Evolutionary conservation across 2,888 invertebrate genomes (phyloP), one percentile per base, ranked within the genome.

Genomic region (Neocrepidodera transversa): DNA sequence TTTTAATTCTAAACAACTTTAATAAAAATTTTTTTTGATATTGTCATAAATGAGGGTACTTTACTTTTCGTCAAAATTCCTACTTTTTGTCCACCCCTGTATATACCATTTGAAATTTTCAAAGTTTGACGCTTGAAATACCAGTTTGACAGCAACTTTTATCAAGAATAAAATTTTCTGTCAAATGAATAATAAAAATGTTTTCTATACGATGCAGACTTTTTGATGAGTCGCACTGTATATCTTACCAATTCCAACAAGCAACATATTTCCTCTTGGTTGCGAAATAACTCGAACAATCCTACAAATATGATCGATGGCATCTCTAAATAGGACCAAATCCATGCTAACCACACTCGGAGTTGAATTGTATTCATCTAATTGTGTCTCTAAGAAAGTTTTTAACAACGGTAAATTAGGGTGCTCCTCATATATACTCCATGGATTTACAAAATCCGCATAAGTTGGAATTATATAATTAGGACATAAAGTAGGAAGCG

Each of bases 221-320:
- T n/a, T n/a, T n/a, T n/a, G n/a, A n/a, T n/a, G n/a, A n/a, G n/a
- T n/a, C n/a, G n/a, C n/a, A n/a, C n/a, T n/a, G n/a, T 32, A 42
- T 50, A 23, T 4, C 20, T 54, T 42, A 56, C 60, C 60, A 20
- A 60, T 49, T 40, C 60, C 60, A 20, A 60, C 54, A 2, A 51
- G 14, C n/a, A 95, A 81, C 86, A 92, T 85, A 76, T 95, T 88
- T 0, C 95, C 94, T 8, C 91, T 81, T 0, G 90, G 91, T 78
- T 91, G 93, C 0, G 93, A 91, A 55, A 95, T 86, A 23, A 94
- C 91, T 38, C 95, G 83, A 17, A 90, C 87, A 60, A 95, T 89
- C 64, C 92, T 86, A 60, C 90, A 88, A 53, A 95, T 85, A 78
- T 95, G 94, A 70, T 93, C 90, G 38, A 95, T 88, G 7, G 94